Percentiles rank a stretch among this genome's conserved stretches.
Evolutionary conservation across 2,113 vertebrate species (phyloP).

Genomic region (Rhizomys pruinosus): DNA sequence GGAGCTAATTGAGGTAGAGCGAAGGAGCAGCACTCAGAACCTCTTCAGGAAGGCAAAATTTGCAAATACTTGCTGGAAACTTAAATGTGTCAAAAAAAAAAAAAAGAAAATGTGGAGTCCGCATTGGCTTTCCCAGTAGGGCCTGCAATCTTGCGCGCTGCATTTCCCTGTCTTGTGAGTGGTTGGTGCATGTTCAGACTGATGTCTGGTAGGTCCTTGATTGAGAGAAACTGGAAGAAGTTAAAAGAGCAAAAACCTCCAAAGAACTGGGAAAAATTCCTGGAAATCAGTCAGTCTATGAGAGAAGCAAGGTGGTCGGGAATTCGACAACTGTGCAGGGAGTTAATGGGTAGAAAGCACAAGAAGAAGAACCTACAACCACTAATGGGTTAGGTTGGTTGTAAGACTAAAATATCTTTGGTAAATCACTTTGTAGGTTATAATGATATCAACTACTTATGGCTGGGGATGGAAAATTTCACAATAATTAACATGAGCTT

Average conservation of each 20-base stretch:
- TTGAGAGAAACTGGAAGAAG: neutral
- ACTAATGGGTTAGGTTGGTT: neutral
- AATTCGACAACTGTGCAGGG: neutral
- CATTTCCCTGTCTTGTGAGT: neutral
- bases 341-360: neutral
- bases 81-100: slow-evolving; percentile 4
- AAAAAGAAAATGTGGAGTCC: neutral
- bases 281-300: neutral
- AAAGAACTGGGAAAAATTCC: neutral
- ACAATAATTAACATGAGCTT: neutral
- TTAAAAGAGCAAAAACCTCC: neutral
- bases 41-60: slow-evolving; percentile 63
- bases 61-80: slow-evolving; percentile 44
- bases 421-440: neutral
- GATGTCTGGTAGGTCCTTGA: neutral
- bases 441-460: neutral
- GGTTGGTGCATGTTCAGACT: neutral
- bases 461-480: neutral
- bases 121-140: neutral
- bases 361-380: neutral
- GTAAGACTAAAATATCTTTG: slow-evolving; percentile 8
- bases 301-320: neutral
- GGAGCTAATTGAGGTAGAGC: slow-evolving; percentile 49
- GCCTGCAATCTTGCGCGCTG: neutral
- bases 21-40: slow-evolving; percentile 35